Percentiles rank a stretch among this genome's conserved stretches.
Evolutionary conservation across 2,888 invertebrate genomes (phyloP).

Genomic region (Caenorhabditis sp.): DNA sequence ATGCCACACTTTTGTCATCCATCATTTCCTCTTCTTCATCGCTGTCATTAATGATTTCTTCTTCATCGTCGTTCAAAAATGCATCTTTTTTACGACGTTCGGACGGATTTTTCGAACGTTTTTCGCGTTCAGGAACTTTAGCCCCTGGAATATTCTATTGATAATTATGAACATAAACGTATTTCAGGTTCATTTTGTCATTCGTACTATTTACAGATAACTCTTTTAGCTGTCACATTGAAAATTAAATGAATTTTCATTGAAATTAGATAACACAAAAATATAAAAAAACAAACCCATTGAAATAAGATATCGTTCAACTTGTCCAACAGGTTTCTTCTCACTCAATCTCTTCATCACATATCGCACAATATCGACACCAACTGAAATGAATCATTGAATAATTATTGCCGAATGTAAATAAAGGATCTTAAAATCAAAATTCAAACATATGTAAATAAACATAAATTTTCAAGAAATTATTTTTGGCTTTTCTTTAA

Average conservation of each 20-base stretch:
- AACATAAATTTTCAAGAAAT: too few relatives aligned
- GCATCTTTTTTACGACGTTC: constrained; percentile 7
- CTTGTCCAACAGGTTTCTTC: constrained; percentile 41
- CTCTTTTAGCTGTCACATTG: too few relatives aligned
- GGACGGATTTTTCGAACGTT: constrained; percentile 3
- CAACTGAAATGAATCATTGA: too few relatives aligned
- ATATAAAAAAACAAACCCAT: constrained; percentile 39
- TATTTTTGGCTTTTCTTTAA: too few relatives aligned
- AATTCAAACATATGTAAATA: too few relatives aligned
- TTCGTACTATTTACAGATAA: too few relatives aligned
- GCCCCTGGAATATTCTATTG: constrained; percentile 6
- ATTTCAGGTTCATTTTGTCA: too few relatives aligned
- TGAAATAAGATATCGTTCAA: constrained; percentile 39
- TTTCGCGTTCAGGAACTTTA: constrained; percentile 9
- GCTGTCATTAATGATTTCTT: constrained; percentile 3
- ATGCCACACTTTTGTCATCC: neutral
- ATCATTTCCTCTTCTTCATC: constrained; percentile 15
- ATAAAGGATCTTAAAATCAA: too few relatives aligned
- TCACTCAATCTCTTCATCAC: constrained; percentile 38
- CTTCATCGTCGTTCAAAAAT: constrained; percentile 9
- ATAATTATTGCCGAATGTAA: too few relatives aligned
- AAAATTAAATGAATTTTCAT: too few relatives aligned
- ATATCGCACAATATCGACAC: constrained; percentile 45
- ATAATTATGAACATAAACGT: too few relatives aligned
- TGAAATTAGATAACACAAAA: too few relatives aligned